A percentile compares a stretch with the other conserved stretches of the same genome.
Evolutionary conservation across 2,113 vertebrate species (phyloP).

Genomic region (Stercorarius parasiticus): DNA sequence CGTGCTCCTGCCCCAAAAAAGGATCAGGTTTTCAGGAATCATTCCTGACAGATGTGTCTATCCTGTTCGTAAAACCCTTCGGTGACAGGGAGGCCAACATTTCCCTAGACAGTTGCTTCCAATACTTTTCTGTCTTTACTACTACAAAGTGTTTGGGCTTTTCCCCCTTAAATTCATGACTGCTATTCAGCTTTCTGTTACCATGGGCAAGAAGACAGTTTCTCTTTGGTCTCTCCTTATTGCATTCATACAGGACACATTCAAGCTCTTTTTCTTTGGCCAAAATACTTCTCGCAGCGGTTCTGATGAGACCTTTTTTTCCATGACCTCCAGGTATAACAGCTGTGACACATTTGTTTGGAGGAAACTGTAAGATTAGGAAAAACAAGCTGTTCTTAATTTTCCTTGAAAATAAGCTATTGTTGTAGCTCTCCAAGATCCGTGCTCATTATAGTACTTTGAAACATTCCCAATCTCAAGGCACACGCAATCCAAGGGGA

Average conservation of each 20-base stretch:
- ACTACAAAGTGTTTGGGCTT: not conserved
- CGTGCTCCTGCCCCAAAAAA: not conserved
- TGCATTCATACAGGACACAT: not conserved
- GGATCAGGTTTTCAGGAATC: not conserved
- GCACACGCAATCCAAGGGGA: not conserved
- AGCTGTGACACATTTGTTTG: not conserved
- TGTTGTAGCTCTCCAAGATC: not conserved
- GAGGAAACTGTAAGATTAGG: not conserved
- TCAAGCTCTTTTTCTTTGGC: not conserved
- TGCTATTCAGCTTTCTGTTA: not conserved
- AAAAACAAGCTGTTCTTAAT: not conserved
- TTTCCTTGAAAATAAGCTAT: not conserved
- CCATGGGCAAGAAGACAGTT: not conserved
- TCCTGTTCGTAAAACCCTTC: not conserved
- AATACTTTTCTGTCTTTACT: not conserved
- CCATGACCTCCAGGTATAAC: constrained; percentile 21
- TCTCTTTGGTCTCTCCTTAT: not conserved
- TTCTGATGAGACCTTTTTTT: constrained; percentile 19
- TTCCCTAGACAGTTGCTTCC: not conserved
- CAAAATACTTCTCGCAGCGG: not conserved
- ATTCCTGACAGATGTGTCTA: not conserved
- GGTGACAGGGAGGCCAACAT: not conserved
- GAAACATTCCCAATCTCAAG: not conserved
- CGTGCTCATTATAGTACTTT: not conserved
- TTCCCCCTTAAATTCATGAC: not conserved